These are phyloP conservation scores for Telmatochromis bifrenatus DNA, from an alignment of 2,113 vertebrate genomes.

Conservation along the genomic window DNA sequence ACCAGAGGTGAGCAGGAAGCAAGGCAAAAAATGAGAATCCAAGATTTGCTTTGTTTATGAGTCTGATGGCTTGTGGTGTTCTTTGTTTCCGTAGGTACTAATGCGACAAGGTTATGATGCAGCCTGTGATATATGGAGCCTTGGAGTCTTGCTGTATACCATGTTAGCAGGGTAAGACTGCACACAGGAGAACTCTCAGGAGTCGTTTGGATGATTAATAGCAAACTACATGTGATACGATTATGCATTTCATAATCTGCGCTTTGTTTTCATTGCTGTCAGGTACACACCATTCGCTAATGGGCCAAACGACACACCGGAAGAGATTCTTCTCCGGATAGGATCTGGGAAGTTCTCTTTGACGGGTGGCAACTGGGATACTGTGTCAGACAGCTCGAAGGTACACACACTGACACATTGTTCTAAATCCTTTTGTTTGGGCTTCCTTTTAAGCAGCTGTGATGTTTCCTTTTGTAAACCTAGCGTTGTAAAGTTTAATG, in stretches of 20 bases:
- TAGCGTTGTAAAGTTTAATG: background rate
- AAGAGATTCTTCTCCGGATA: slow-evolving; percentile 91
- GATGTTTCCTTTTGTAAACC: background rate
- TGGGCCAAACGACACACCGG: slow-evolving; percentile 92
- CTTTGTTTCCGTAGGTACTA: slow-evolving; percentile 59
- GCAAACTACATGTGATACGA: background rate
- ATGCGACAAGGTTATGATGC: slow-evolving; percentile 78
- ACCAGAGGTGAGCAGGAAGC: slow-evolving; percentile 80
- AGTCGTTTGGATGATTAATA: background rate
- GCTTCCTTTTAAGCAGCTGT: background rate
- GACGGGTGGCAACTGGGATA: slow-evolving; percentile 95
- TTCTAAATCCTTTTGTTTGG: background rate
- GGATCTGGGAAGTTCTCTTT: slow-evolving; percentile 94
- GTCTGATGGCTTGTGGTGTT: background rate
- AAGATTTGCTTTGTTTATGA: background rate
- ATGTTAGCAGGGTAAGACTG: slow-evolving; percentile 73
- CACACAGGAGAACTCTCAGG: background rate
- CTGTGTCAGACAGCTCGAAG: slow-evolving; percentile 93
- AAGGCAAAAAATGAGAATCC: background rate
- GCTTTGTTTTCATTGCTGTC: background rate
- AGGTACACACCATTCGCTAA: slow-evolving; percentile 96
- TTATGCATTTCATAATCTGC: background rate
- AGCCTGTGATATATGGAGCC: slow-evolving; percentile 78
- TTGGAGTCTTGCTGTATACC: slow-evolving; percentile 74
- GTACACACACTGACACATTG: slow-evolving; percentile 47